phyloP scores from a whole-genome alignment of 1,140 invertebrate genomes.

The Hestina assimilis region DNA sequence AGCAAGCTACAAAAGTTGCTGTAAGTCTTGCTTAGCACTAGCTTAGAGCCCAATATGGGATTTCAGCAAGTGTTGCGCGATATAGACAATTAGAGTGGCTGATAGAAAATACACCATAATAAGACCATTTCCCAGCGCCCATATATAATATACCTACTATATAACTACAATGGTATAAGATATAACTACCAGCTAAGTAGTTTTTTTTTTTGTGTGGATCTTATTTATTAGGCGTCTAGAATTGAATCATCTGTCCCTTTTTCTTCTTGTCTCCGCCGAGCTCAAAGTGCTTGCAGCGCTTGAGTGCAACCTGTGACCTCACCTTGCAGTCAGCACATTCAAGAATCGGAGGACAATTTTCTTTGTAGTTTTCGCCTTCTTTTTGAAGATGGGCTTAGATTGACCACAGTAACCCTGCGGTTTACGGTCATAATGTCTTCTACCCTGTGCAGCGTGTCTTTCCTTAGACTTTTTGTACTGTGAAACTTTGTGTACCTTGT shows the following conservation, averaged over 20 bases:
- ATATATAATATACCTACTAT: no score
- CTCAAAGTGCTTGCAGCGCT: conserved; percentile 99
- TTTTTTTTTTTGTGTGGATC: conserved; percentile 28
- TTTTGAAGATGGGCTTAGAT: conserved; percentile 99
- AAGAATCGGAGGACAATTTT: conserved; percentile 99
- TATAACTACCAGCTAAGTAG: no score
- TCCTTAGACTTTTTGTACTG: conserved; percentile 99
- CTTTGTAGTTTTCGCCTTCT: conserved; percentile 99
- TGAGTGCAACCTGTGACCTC: conserved; percentile 97
- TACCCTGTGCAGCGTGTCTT: conserved; percentile 91
- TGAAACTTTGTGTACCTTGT: conserved; percentile 99
- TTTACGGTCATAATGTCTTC: conserved; percentile 99
- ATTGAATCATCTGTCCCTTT: conserved; percentile 99
- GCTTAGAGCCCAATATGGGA: no score
- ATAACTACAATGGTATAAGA: no score
- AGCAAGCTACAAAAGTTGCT: no score
- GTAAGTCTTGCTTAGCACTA: no score
- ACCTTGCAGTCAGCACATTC: conserved; percentile 99
- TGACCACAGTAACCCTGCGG: conserved; percentile 99
- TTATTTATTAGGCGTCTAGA: conserved; percentile 84
- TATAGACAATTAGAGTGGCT: no score
- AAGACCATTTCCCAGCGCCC: no score
- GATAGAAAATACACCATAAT: no score
- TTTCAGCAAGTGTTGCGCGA: no score
- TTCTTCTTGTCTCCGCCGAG: conserved; percentile 99